Base-by-base conservation (phyloP, 92 coral and sea anemone species). In the Paragorgia papillata region DNA sequence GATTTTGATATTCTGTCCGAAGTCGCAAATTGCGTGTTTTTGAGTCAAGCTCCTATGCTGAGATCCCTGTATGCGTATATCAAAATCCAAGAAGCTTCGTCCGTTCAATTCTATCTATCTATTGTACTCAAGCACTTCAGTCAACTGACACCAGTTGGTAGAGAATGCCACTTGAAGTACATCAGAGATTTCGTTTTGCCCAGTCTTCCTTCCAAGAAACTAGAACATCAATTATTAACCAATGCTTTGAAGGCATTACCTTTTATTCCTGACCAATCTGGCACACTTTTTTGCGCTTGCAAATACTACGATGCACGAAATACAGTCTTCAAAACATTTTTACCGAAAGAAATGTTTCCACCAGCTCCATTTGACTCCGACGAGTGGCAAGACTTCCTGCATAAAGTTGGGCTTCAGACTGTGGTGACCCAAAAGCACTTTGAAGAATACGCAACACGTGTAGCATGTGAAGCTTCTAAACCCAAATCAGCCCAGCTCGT, bases 111-210 rank as follows among this genome's bases (percentile, higher is more conserved):
- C 66, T 83, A 83, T 33, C 26, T 40, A 15, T 51, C 20, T 20
- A 67, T 83, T 48, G 61, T 83, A 46, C 49, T 83, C 51, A 74
- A 74, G 56, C 14, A 75, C 10, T 83, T 83, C 79, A 33, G 29
- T 12, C 34, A 57, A 24, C 69, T 83, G 27, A 56, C 67, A 37
- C 73, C 56, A 0, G n/a, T 22, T 8, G 75, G 56, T 22, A 67
- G 79, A 68, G 49, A 30, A 61, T 49, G 27, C 43, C 81, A 82
- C 24, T 54, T 83, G 6, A 20, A 26, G 25, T 68, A 30, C 55
- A 34, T 83, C 33, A 76, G 79, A 30, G 69, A 82, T 46, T 2
- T 39, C 32, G 71, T 83, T 27, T 1, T 75, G n/a, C 61, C 76
- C 30, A 1, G 20, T 27, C 50, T 6, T 34, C 29, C 2, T 3